These are phyloP conservation scores for Pipistrellus kuhlii DNA, from an alignment of 2,797 vertebrate species.

Conservation along the genomic window DNA sequence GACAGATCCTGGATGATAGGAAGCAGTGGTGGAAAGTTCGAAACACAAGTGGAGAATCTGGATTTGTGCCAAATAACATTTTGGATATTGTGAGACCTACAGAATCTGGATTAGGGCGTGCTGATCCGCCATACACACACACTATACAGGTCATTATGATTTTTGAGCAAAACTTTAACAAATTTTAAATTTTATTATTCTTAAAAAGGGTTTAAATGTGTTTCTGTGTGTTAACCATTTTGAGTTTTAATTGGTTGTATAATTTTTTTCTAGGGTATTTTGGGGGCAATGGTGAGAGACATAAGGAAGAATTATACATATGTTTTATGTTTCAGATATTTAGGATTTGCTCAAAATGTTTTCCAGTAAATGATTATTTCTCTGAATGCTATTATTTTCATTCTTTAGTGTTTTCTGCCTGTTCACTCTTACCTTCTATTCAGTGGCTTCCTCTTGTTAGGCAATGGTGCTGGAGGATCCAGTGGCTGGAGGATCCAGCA, in stretches of 20 bases:
- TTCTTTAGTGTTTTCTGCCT: not conserved
- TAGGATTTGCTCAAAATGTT: not conserved
- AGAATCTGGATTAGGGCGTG: constrained; percentile 87
- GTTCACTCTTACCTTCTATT: not conserved
- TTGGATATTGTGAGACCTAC: constrained; percentile 90
- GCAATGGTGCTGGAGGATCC: not conserved
- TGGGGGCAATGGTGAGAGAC: not conserved
- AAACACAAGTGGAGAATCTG: constrained; percentile 90
- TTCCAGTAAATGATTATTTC: not conserved
- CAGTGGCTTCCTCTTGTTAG: not conserved
- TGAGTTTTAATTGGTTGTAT: not conserved
- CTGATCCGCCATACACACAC: constrained; percentile 93
- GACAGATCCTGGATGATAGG: constrained; percentile 96
- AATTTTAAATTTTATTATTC: not conserved
- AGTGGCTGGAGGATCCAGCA: not conserved
- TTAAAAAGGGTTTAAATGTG: not conserved
- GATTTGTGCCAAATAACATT: constrained; percentile 99
- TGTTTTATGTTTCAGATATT: constrained; percentile 45
- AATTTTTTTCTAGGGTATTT: not conserved
- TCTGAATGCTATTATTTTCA: not conserved
- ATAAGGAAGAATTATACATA: not conserved
- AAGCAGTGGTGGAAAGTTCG: constrained; percentile 99
- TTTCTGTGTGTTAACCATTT: constrained; percentile 13
- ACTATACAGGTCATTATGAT: constrained; percentile 92
- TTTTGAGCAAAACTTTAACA: not conserved